These are phyloP conservation scores for Rhabdomys dilectus DNA, from an alignment of 2,113 vertebrate genomes.

Conservation along the genomic window DNA sequence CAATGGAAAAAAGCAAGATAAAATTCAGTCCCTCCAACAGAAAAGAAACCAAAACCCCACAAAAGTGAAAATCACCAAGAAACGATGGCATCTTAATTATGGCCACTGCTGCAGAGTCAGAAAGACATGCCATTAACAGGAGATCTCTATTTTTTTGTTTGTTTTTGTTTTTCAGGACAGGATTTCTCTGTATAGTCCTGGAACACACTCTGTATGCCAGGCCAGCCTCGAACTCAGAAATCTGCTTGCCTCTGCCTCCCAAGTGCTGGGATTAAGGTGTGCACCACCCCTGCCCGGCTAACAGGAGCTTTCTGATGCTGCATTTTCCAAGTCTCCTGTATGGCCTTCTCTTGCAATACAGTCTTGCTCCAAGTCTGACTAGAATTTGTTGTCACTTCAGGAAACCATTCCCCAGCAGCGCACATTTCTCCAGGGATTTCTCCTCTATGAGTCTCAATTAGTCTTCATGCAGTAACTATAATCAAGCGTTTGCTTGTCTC, in stretches of 20 bases:
- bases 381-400: background rate
- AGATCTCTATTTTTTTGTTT: too few relatives aligned
- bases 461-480: background rate
- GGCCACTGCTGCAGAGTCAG: background rate
- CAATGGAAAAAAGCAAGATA: background rate
- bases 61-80: background rate
- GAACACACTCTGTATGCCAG: too few relatives aligned
- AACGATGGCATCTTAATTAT: background rate
- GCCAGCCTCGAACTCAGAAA: too few relatives aligned
- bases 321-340: background rate
- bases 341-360: background rate
- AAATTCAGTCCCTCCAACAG: background rate
- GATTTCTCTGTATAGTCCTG: too few relatives aligned
- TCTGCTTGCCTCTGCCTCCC: too few relatives aligned
- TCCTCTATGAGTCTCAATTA: background rate
- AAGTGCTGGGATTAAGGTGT: too few relatives aligned
- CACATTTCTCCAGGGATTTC: background rate
- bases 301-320: background rate
- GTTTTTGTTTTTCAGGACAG: too few relatives aligned
- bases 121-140: background rate
- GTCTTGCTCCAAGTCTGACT: background rate
- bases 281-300: too few relatives aligned
- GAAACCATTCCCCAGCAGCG: background rate
- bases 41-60: background rate
- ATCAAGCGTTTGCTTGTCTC: background rate